Evolutionary conservation across 1,140 invertebrate genomes (phyloP), one percentile per base, ranked within the genome.

Genomic region (Rhizoglyphus robini): DNA sequence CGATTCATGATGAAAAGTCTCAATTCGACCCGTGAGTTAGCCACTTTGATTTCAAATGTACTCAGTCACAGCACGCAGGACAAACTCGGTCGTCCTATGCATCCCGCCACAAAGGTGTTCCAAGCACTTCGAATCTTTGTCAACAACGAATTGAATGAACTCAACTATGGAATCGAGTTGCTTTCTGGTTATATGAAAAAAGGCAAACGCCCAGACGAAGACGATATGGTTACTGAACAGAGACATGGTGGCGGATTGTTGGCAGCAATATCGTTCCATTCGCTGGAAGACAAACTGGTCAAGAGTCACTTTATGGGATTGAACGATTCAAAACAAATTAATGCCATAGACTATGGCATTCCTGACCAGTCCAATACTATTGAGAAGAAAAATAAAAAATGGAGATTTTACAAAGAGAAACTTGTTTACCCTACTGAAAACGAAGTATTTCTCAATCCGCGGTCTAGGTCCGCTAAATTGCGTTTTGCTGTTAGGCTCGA

Each of bases 121-220:
- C 90, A 94, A 79, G 93, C 92, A 0, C 74, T 98, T 63, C 79
- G 93, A 70, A 96, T 96, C 68, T 95, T 96, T 78, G 88, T 97
- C 0, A 98, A 98, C 74, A 89, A 98, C 76, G 93, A 98, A 79
- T 76, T 97, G 0, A 97, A 97, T 76, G 92, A 97, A 80, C 82
- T 96, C 3, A 90, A 95, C 78, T 88, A 89, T 76, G 93, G 82
- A 1, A 83, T 96, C 72, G 73, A 88, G 36, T 71, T 92, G 68
- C 87, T 90, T 0, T 79, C 85, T 57, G 79, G 82, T 68, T 88
- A 86, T 73, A 78, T 98, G 15, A 59, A 47, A 49, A 58, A 18
- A 20, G 18, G 1, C 3, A 38, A 48, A 27, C 32, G 1, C 57
- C 20, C 18, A 18, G 36, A 25, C 30, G 41, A 48, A 25, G 18